Conservation (phyloP, 2,113 vertebrate species). For the Hylia prasina region DNA sequence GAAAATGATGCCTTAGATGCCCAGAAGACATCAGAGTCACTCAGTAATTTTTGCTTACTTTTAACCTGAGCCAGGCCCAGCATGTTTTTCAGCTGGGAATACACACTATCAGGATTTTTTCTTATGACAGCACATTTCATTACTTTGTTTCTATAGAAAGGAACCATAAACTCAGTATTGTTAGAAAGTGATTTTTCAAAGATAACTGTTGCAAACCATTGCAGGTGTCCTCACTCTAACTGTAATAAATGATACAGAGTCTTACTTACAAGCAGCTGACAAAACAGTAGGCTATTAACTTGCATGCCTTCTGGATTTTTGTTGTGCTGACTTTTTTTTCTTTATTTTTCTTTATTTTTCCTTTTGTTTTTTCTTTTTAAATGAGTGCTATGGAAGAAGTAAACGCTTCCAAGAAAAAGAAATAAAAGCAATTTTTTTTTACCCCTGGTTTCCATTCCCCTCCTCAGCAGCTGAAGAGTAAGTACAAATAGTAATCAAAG, state of each 20-base stretch:
- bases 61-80: background rate
- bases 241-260: background rate
- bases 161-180: background rate
- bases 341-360: too few species aligned
- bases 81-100: background rate
- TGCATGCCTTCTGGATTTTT: background rate
- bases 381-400: background rate
- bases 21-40: background rate
- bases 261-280: background rate
- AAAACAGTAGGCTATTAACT: background rate
- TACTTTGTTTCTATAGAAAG: background rate
- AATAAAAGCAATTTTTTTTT: background rate
- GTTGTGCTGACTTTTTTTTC: background rate
- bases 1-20: background rate
- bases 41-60: background rate
- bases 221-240: background rate
- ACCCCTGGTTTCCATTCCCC: background rate
- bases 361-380: background rate
- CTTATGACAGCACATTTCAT: background rate
- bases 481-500: background rate
- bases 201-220: background rate
- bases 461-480: background rate
- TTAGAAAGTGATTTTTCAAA: background rate
- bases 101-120: background rate
- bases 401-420: background rate